phyloP scores from a whole-genome alignment of 2,888 invertebrate species.

The Serripes groenlandicus region DNA sequence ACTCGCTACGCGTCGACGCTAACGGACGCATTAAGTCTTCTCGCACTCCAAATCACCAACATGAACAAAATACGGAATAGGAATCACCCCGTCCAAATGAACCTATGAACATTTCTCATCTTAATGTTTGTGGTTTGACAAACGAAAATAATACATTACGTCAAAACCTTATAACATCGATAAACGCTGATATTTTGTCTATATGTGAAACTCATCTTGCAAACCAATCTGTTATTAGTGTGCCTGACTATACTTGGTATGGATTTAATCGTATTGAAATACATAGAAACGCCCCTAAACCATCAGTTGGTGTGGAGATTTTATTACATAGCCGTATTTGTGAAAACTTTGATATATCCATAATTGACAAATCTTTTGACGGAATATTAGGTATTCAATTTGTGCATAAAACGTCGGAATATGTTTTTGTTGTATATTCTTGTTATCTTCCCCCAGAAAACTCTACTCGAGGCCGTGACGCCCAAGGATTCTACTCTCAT shows the following conservation, averaged over 20 bases:
- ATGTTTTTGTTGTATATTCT: background rate
- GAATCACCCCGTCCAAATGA: conserved; percentile 11
- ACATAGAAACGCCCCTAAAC: background rate
- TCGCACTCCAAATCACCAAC: background rate
- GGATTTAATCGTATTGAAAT: background rate
- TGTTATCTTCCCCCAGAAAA: conserved; percentile 13
- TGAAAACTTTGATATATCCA: background rate
- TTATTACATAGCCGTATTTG: background rate
- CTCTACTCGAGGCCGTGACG: background rate
- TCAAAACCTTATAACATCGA: background rate
- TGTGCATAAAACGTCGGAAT: background rate
- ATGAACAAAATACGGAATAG: background rate
- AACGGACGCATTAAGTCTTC: background rate
- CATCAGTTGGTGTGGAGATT: conserved; percentile 10
- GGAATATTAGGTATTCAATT: conserved; percentile 12
- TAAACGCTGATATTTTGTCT: background rate
- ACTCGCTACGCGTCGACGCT: background rate
- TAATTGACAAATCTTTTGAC: background rate
- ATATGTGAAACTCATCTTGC: conserved; percentile 5
- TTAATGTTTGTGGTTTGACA: no score
- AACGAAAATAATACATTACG: background rate
- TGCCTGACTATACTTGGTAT: conserved; percentile 13
- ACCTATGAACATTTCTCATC: no score
- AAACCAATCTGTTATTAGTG: background rate
- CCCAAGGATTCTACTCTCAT: background rate